Conservation (phyloP, 2,797 vertebrate species). For the Choloepus didactylus region DNA sequence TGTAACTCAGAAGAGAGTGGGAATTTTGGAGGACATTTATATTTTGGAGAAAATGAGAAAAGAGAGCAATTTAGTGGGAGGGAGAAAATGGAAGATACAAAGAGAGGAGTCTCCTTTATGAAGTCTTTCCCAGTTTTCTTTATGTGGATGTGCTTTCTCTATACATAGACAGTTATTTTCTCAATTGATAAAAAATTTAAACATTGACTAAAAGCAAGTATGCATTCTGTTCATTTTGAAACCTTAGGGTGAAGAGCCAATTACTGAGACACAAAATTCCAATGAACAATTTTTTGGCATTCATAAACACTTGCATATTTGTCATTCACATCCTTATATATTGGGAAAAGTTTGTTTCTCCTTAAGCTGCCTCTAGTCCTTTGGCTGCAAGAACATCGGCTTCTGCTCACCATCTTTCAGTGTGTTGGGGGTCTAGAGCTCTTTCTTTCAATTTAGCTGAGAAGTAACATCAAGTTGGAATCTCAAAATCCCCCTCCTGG, state of each 20-base stretch:
- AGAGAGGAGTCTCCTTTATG: neutral
- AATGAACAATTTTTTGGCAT: neutral
- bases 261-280: slow-evolving; percentile 1
- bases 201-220: slow-evolving; percentile 25
- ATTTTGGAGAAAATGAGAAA: slow-evolving; percentile 46
- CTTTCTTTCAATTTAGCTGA: neutral
- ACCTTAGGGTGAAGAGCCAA: neutral
- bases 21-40: neutral
- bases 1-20: neutral
- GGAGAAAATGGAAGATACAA: neutral
- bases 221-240: slow-evolving; percentile 42
- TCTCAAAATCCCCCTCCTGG: neutral
- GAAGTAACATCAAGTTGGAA: neutral
- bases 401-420: neutral
- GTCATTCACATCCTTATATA: neutral
- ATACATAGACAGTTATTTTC: neutral
- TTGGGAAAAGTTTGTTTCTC: neutral
- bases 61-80: neutral
- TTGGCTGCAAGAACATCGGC: neutral
- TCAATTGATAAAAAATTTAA: slow-evolving; percentile 31
- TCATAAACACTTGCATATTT: neutral
- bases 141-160: neutral
- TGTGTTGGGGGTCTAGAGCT: neutral
- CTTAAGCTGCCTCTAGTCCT: neutral
- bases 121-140: neutral